phyloP scores from a whole-genome alignment of 2,797 vertebrate genomes.

The Sandelia bainsii region DNA sequence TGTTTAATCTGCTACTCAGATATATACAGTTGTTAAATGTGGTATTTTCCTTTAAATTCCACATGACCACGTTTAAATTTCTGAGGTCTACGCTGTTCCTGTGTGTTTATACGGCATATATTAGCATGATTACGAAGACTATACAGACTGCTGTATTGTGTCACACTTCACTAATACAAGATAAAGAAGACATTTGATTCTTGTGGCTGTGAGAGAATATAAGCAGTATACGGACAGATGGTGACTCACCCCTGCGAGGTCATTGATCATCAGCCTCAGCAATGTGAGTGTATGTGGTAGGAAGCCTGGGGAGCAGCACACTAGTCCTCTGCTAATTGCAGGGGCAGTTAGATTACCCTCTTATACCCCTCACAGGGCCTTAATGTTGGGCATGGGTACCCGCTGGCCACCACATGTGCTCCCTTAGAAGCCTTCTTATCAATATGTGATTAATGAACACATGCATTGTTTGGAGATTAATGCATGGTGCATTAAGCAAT shows the following conservation, averaged over 20 bases:
- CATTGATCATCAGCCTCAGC: constrained; percentile 77
- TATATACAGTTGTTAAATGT: too few species aligned
- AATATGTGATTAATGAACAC: constrained; percentile 65
- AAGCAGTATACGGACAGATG: constrained; percentile 73
- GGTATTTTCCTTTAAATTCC: too few species aligned
- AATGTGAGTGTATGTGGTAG: constrained; percentile 65
- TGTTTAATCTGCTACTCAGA: too few species aligned
- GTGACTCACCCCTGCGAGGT: constrained; percentile 68
- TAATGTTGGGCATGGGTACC: constrained; percentile 56
- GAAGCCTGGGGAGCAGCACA: constrained; percentile 69
- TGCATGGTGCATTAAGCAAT: constrained; percentile 14
- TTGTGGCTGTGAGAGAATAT: constrained; percentile 29
- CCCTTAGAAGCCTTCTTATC: constrained; percentile 39
- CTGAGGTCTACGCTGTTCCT: not conserved
- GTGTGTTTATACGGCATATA: not conserved
- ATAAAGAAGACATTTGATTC: not conserved
- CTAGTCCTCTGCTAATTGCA: constrained; percentile 80
- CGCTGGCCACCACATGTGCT: constrained; percentile 42
- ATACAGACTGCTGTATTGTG: too few species aligned
- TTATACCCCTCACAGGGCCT: constrained; percentile 61
- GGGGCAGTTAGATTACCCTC: constrained; percentile 81
- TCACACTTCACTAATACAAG: not conserved
- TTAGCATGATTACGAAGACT: not conserved
- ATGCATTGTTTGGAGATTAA: constrained; percentile 61
- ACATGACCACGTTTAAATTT: too few species aligned